Conservation (phyloP, 2,888 invertebrate genomes). For the Herminia tarsipennalis region DNA sequence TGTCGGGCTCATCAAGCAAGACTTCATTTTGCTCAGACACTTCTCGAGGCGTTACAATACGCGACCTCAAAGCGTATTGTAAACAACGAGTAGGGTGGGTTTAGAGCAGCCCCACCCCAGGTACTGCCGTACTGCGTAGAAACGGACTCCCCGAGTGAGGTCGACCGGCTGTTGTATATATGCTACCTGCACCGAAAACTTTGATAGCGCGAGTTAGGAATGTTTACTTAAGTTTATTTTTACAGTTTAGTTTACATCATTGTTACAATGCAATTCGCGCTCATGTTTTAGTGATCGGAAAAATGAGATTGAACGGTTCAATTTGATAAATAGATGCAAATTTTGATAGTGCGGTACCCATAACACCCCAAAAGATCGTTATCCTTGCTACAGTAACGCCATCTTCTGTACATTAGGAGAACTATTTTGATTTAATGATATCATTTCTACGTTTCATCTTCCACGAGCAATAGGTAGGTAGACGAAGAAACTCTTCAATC, state of each 20-base stretch:
- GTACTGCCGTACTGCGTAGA: slow-evolving; percentile 6
- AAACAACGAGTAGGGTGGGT: neutral
- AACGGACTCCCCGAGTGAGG: slow-evolving; percentile 1
- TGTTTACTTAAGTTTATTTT: too few relatives aligned
- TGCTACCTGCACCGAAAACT: neutral
- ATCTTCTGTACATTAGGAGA: neutral
- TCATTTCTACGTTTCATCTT: too few relatives aligned
- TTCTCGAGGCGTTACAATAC: neutral
- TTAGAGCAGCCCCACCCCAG: neutral
- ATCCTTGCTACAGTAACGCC: neutral
- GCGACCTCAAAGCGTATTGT: neutral
- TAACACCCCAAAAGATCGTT: too few relatives aligned
- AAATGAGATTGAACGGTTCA: too few relatives aligned
- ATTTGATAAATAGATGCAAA: too few relatives aligned
- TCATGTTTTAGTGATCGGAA: too few relatives aligned
- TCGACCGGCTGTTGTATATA: neutral
- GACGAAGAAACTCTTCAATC: too few relatives aligned
- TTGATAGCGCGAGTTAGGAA: slow-evolving; percentile 1
- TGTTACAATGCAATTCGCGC: neutral
- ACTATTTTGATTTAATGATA: too few relatives aligned
- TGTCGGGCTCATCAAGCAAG: too few relatives aligned
- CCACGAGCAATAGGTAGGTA: too few relatives aligned
- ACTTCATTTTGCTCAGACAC: neutral
- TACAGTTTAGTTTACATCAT: too few relatives aligned
- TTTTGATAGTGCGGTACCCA: too few relatives aligned